These are phyloP conservation scores for Schizothorax lantsangensis DNA, from an alignment of 2,797 vertebrate genomes.

Conservation along the genomic window DNA sequence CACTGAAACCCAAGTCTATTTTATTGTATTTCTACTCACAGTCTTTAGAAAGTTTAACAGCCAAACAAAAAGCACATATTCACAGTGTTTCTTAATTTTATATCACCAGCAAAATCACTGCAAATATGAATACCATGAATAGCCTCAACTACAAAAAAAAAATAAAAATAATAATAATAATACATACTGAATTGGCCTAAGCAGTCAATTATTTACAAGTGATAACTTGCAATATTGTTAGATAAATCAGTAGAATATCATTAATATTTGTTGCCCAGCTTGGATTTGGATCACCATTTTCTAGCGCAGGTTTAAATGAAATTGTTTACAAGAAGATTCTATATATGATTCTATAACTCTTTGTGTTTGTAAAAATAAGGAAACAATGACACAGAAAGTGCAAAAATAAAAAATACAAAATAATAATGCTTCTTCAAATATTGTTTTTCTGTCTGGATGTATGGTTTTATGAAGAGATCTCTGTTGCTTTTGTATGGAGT, in stretches of 20 bases:
- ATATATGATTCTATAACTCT: neutral
- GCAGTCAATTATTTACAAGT: neutral
- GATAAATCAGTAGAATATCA: neutral
- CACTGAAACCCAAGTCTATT: neutral
- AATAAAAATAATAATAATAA: neutral
- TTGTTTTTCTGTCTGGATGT: constrained; percentile 36
- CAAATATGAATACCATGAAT: neutral
- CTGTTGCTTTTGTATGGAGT: constrained; percentile 29
- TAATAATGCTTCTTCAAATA: constrained; percentile 24
- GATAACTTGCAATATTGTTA: neutral
- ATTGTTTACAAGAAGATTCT: neutral
- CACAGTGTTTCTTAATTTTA: neutral
- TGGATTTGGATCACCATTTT: neutral
- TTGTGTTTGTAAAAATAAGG: too few relatives aligned
- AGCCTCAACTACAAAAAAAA: neutral
- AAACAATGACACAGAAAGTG: neutral
- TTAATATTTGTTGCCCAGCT: neutral
- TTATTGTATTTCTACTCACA: neutral
- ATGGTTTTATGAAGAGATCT: constrained; percentile 33
- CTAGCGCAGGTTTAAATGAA: neutral
- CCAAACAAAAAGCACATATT: neutral
- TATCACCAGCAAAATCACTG: neutral
- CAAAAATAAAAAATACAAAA: neutral
- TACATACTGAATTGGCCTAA: neutral
- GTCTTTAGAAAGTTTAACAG: neutral